A percentile compares a stretch with the other conserved stretches of the same genome.
phyloP scores from a whole-genome alignment of 1,140 invertebrate species.

The Vollenhovia emeryi region DNA sequence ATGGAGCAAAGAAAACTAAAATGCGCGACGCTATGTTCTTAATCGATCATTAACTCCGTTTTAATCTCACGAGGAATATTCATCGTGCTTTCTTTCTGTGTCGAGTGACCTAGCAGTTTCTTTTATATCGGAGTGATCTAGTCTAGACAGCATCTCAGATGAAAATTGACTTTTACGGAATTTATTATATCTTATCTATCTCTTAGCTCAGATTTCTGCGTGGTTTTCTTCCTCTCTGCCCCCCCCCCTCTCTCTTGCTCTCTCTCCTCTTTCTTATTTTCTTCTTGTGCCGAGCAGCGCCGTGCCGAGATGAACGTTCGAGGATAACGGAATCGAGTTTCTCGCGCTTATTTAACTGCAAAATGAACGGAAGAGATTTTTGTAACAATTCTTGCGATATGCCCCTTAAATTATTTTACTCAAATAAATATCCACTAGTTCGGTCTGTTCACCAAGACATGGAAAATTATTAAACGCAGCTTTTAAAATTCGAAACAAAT shows the following conservation, averaged over 20 bases:
- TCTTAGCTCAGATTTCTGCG: not conserved
- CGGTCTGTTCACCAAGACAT: not conserved
- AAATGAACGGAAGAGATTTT: conserved; percentile 19
- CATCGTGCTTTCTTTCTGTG: not conserved
- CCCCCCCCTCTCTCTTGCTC: not conserved
- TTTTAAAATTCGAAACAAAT: not conserved
- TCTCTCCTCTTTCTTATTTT: not conserved
- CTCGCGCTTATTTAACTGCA: conserved; percentile 20
- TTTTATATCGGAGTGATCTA: not conserved
- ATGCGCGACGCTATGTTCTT: not conserved
- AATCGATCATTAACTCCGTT: conserved; percentile 24
- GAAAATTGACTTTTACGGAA: conserved; percentile 29
- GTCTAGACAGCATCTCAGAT: conserved; percentile 1
- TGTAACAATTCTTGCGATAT: not conserved
- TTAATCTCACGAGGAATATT: conserved; percentile 24
- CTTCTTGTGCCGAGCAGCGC: not conserved
- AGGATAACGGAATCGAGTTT: conserved; percentile 25
- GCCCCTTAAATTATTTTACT: not conserved
- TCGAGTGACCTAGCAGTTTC: not conserved
- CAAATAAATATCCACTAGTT: not conserved
- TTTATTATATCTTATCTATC: conserved; percentile 34
- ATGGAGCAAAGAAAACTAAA: not conserved
- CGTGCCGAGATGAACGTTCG: conserved; percentile 9
- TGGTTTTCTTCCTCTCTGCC: not conserved
- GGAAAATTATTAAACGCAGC: not conserved